These are phyloP conservation scores for Mizuhopecten yessoensis DNA, from an alignment of 1,140 invertebrate species.

Conservation along the genomic window DNA sequence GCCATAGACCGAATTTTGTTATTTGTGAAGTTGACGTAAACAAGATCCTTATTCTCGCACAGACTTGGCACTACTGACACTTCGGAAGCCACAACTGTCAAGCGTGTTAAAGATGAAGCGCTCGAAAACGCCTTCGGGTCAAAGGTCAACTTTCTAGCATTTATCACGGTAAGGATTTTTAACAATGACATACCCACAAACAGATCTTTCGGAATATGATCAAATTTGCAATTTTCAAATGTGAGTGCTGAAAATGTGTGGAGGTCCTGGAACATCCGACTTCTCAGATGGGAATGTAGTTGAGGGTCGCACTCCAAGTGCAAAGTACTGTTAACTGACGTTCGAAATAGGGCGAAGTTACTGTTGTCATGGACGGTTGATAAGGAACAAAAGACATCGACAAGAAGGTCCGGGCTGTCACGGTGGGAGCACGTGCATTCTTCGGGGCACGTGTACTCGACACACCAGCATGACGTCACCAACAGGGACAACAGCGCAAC, in stretches of 20 bases:
- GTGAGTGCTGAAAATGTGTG: conserved; percentile 50
- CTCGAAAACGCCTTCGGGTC: conserved; percentile 45
- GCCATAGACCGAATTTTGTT: conserved; percentile 49
- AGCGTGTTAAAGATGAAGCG: conserved; percentile 29
- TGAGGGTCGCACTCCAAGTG: conserved; percentile 52
- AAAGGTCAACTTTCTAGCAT: conserved; percentile 48
- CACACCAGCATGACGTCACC: conserved; percentile 23
- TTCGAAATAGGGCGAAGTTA: conserved; percentile 57
- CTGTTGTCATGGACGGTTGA: conserved; percentile 7
- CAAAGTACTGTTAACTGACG: conserved; percentile 50
- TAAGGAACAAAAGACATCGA: conserved; percentile 54
- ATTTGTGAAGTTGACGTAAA: conserved; percentile 54
- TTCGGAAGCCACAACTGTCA: conserved; percentile 50
- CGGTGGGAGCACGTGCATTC: conserved; percentile 53
- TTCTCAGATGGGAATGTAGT: conserved; percentile 37
- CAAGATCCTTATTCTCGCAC: conserved; percentile 42
- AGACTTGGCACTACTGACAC: conserved; percentile 51
- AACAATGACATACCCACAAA: conserved; percentile 51
- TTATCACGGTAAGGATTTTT: conserved; percentile 48
- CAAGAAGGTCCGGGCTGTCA: conserved; percentile 49
- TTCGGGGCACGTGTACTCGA: conserved; percentile 56
- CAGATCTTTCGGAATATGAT: conserved; percentile 56
- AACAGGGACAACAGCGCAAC: background rate
- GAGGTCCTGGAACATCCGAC: conserved; percentile 50
- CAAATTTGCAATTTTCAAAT: conserved; percentile 50